A percentile compares a stretch with the other conserved stretches of the same genome.
These are phyloP conservation scores for Scaptomyza polygonia DNA, from an alignment of 2,888 invertebrate species.

Conservation along the genomic window DNA sequence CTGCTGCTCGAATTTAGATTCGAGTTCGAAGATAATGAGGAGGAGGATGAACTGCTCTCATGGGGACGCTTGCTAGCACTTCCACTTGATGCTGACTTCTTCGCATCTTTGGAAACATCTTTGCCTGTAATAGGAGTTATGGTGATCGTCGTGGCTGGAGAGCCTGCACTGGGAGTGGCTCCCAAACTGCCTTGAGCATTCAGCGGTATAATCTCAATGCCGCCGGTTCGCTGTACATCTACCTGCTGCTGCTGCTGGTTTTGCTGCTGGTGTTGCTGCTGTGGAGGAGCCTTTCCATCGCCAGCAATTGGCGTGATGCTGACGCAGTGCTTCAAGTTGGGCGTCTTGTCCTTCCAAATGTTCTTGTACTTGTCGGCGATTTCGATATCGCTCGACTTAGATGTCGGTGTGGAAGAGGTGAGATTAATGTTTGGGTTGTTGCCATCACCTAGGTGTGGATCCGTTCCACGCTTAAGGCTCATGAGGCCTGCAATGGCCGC, in stretches of 20 bases:
- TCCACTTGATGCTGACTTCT: conserved; percentile 48
- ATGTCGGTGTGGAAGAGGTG: conserved; percentile 28
- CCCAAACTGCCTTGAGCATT: conserved; percentile 83
- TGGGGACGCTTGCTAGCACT: conserved; percentile 58
- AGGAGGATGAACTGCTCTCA: conserved; percentile 44
- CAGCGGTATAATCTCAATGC: conserved; percentile 93
- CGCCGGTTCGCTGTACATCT: conserved; percentile 79
- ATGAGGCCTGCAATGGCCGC: conserved; percentile 65
- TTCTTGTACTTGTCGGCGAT: conserved; percentile 83
- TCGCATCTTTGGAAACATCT: conserved; percentile 50
- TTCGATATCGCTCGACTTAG: conserved; percentile 70
- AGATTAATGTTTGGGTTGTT: conserved; percentile 17
- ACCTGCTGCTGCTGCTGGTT: conserved; percentile 29
- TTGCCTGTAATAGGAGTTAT: conserved; percentile 90
- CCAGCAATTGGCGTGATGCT: conserved; percentile 83
- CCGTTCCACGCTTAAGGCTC: conserved; percentile 65
- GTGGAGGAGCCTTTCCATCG: conserved; percentile 39
- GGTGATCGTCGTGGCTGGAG: conserved; percentile 90
- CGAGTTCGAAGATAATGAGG: conserved; percentile 38
- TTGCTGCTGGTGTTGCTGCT: conserved; percentile 24
- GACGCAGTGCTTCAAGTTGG: conserved; percentile 81
- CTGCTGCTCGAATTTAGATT: conserved; percentile 27
- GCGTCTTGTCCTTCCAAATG: conserved; percentile 83
- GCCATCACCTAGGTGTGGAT: conserved; percentile 44
- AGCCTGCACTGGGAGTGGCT: conserved; percentile 85